Evolutionary conservation across 2,797 vertebrate species (phyloP).

Genomic region (Spizella passerina): DNA sequence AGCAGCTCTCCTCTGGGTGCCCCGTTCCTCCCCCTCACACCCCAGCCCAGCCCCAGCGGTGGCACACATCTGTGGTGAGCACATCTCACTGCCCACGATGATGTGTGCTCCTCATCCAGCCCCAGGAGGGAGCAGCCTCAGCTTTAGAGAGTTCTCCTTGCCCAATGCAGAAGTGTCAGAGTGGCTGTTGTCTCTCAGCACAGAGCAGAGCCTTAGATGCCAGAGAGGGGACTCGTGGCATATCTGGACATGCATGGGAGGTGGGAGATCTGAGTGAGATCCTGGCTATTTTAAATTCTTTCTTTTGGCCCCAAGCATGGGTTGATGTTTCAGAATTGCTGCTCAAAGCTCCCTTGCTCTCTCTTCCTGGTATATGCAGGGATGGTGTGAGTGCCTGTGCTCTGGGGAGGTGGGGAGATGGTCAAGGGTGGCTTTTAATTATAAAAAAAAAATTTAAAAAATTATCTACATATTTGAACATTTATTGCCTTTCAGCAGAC

Average conservation of each 20-base stretch:
- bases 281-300: background rate
- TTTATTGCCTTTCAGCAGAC: background rate
- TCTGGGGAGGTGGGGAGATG: background rate
- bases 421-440: background rate
- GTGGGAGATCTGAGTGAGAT: background rate
- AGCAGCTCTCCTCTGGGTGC: background rate
- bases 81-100: accelerated
- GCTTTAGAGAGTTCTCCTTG: background rate
- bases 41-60: background rate
- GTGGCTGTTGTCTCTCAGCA: background rate
- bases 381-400: background rate
- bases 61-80: accelerated
- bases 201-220: background rate
- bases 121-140: background rate
- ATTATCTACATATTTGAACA: background rate
- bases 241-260: background rate
- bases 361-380: background rate
- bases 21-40: background rate
- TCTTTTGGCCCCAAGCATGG: background rate
- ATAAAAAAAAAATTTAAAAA: background rate
- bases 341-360: background rate
- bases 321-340: background rate
- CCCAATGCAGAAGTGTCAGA: background rate
- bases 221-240: background rate
- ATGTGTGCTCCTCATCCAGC: background rate